Evolutionary conservation across 2,888 invertebrate species (phyloP).

Genomic region (Agrilus biguttatus): DNA sequence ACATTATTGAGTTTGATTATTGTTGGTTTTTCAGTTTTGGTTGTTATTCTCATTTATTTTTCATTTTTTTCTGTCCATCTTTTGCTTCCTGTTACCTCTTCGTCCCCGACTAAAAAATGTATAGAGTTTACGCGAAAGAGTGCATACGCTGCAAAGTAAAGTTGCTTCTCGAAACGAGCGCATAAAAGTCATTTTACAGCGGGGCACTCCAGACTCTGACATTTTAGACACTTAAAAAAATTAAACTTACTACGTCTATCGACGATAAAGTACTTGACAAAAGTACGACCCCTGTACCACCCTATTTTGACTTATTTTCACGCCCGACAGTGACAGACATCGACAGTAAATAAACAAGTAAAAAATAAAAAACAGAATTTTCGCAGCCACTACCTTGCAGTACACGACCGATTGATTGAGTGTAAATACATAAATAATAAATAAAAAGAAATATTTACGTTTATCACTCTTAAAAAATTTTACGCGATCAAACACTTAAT

Average conservation of each 20-base stretch:
- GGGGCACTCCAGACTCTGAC: slow-evolving; percentile 72
- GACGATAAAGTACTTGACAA: slow-evolving; percentile 5
- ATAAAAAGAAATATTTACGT: slow-evolving; percentile 3
- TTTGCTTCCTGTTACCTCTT: slow-evolving; percentile 22
- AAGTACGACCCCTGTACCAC: neutral
- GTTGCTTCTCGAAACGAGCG: slow-evolving; percentile 78
- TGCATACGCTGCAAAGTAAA: slow-evolving; percentile 75
- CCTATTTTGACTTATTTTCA: neutral
- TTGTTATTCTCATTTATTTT: slow-evolving; percentile 17
- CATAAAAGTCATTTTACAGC: slow-evolving; percentile 73
- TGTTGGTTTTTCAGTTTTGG: neutral
- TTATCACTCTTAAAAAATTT: slow-evolving; percentile 4
- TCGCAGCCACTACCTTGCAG: slow-evolving; percentile 31
- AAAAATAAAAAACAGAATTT: slow-evolving; percentile 6
- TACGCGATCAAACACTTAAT: slow-evolving; percentile 10
- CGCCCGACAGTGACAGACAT: slow-evolving; percentile 8
- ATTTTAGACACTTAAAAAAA: slow-evolving; percentile 49
- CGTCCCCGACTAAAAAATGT: slow-evolving; percentile 45
- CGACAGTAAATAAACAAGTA: slow-evolving; percentile 12
- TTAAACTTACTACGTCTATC: slow-evolving; percentile 2
- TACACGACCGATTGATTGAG: slow-evolving; percentile 15
- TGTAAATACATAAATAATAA: too few relatives aligned
- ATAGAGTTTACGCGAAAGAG: slow-evolving; percentile 52
- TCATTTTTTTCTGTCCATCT: slow-evolving; percentile 35
- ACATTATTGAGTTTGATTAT: slow-evolving; percentile 2